Conservation (phyloP, 1,140 invertebrate genomes). For the Plodia interpunctella region DNA sequence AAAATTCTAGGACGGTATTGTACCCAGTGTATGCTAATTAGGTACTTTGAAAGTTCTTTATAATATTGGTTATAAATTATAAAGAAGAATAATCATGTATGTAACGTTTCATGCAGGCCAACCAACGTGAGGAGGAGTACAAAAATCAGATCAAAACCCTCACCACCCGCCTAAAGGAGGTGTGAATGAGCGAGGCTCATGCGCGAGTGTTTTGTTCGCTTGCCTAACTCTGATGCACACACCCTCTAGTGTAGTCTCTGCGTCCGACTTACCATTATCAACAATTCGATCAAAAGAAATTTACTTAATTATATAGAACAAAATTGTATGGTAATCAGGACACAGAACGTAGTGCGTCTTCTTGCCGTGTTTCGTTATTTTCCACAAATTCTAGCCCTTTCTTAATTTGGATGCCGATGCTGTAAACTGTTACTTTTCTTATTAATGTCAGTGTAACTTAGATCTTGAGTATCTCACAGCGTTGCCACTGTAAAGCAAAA, state of each 20-base stretch:
- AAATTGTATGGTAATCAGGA: constrained; percentile 20
- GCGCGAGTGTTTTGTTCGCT: constrained; percentile 62
- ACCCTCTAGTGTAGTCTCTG: constrained; percentile 45
- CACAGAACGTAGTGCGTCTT: constrained; percentile 47
- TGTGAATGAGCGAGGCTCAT: constrained; percentile 78
- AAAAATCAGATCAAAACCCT: constrained; percentile 99
- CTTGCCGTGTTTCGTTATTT: constrained; percentile 35
- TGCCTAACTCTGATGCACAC: constrained; percentile 65
- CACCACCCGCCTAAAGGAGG: constrained; percentile 99
- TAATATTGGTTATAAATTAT: background rate
- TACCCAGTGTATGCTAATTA: constrained; percentile 13
- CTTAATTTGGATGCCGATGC: constrained; percentile 44
- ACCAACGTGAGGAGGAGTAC: constrained; percentile 99
- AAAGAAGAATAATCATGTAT: constrained; percentile 27
- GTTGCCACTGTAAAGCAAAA: constrained; percentile 27
- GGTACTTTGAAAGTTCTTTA: background rate
- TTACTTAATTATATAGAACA: no score
- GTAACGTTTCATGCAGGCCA: constrained; percentile 85
- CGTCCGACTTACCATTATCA: constrained; percentile 36
- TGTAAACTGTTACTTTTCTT: constrained; percentile 40
- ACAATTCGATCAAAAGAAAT: background rate
- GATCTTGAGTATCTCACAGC: constrained; percentile 36
- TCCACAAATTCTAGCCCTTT: constrained; percentile 24
- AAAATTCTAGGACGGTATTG: constrained; percentile 6
- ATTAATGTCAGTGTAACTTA: constrained; percentile 35